Base-by-base conservation (phyloP, 2,113 vertebrate species). In the Marcusenius ussheri region DNA sequence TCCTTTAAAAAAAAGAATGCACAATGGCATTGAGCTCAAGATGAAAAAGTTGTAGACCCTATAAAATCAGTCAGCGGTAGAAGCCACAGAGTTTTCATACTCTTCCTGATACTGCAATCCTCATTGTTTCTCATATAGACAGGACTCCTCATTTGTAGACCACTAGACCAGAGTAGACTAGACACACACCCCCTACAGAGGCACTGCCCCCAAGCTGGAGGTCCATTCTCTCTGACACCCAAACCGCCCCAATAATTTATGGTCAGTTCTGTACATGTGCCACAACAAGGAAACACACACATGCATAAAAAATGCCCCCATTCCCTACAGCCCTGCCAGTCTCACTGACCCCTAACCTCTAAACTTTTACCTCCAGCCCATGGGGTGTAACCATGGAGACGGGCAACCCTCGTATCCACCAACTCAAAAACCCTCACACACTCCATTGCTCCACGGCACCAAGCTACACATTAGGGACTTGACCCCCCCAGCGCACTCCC, bases 321-420 rank as follows among this genome's bases (percentile, higher is more conserved):
- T 90, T 94, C 94, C 92, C 94, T 95, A 95, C 95, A 96, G 95
- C 95, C 94, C 95, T 95, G 95, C 94, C 89, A 88, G 91, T 92
- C 93, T 91, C 90, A 94, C 94, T 94, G 94, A 95, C 94, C 91
- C 91, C 90, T 92, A 91, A 93, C 91, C 94, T 94, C 87, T 95
- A 94, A 95, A 94, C 93, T 92, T 91, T 91, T 92, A 94, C 94
- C 93, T 92, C 87, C 94, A 94, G 93, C 95, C 97, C 97, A 97
- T 97, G 96, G 97, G 94, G 93, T 94, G 94, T 95, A 94, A 94
- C 97, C 97, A 97, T 98, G 97, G 97, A 97, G 97, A 98, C 96
- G 97, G 97, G 96, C 97, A 98, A 98, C 97, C 97, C 97, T 96
- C 92, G 74, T 93, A 90, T 90, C 91, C 89, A 91, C 91, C 90